Evolutionary conservation across 1,140 invertebrate genomes (phyloP).

Genomic region (Leptinotarsa texana): DNA sequence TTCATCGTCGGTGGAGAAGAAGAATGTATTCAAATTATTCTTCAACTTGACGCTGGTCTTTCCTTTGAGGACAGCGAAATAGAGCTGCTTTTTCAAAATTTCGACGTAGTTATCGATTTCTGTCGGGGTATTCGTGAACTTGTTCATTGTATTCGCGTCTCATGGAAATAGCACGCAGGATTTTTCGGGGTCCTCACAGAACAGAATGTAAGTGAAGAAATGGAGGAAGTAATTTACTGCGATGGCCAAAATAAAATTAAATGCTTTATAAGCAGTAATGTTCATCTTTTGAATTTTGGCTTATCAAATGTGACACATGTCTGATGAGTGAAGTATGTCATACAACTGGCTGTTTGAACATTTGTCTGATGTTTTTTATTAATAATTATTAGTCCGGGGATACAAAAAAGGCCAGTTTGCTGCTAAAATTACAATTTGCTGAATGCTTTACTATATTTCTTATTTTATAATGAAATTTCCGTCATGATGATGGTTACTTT

Average conservation of each 20-base stretch:
- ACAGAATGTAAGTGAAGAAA: conserved; percentile 44
- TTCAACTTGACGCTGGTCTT: conserved; percentile 55
- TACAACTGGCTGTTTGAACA: too few relatives aligned
- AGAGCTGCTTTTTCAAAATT: conserved; percentile 48
- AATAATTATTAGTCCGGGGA: too few relatives aligned
- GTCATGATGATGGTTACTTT: too few relatives aligned
- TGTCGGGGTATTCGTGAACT: conserved; percentile 32
- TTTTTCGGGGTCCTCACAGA: conserved; percentile 45
- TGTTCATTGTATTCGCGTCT: conserved; percentile 30
- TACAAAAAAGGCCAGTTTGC: too few relatives aligned
- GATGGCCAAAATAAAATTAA: conserved; percentile 48
- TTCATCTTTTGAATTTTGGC: conserved; percentile 53
- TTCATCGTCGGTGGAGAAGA: conserved; percentile 72
- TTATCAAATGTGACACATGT: conserved; percentile 37
- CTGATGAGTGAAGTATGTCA: background rate
- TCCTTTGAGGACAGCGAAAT: conserved; percentile 49
- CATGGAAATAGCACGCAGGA: conserved; percentile 46
- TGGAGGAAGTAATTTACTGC: conserved; percentile 52
- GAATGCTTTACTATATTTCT: too few relatives aligned
- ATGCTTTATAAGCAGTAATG: conserved; percentile 42
- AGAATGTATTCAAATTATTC: conserved; percentile 64
- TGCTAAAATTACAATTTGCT: too few relatives aligned
- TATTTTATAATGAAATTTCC: too few relatives aligned
- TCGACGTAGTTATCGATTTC: conserved; percentile 46
- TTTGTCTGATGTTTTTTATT: too few relatives aligned